Evolutionary conservation across 2,113 vertebrate genomes (phyloP).

Genomic region (Pteruthius melanotis): DNA sequence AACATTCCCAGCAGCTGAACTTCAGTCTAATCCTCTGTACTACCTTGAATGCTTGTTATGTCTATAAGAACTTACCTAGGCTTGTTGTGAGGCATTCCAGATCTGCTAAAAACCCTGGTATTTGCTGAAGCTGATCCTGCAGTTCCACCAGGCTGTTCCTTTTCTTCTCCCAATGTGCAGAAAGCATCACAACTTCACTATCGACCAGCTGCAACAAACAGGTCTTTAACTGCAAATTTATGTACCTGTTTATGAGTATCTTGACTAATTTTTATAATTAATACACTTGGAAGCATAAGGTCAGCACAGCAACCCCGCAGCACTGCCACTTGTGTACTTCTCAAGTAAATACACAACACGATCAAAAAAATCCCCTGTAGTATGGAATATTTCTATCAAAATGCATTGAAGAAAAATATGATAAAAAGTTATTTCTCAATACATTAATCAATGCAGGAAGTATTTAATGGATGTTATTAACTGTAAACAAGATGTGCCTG

Average conservation of each 20-base stretch:
- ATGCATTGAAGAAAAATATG: neutral
- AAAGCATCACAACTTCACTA: slow-evolving; percentile 92
- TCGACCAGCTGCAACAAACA: slow-evolving; percentile 79
- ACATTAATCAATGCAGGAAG: neutral
- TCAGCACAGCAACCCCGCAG: neutral
- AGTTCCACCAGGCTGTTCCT: slow-evolving; percentile 78
- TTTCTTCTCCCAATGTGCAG: slow-evolving; percentile 91
- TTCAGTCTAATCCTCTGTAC: neutral
- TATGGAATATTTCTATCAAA: neutral
- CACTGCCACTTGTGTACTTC: neutral
- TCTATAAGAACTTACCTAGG: slow-evolving; percentile 76
- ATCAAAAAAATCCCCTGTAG: neutral
- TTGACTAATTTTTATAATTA: neutral
- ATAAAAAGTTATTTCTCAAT: neutral
- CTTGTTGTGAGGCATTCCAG: slow-evolving; percentile 82
- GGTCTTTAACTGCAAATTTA: neutral
- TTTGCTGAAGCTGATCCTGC: slow-evolving; percentile 86
- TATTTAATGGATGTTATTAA: neutral
- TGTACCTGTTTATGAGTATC: neutral
- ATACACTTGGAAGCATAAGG: neutral
- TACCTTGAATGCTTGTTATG: neutral
- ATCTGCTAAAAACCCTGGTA: slow-evolving; percentile 82
- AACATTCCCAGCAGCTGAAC: neutral
- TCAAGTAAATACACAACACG: neutral
- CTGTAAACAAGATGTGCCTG: neutral